A percentile compares a stretch with the other conserved stretches of the same genome.
Conservation (phyloP, 1,140 invertebrate genomes). For the Drosophila pruinosa region DNA sequence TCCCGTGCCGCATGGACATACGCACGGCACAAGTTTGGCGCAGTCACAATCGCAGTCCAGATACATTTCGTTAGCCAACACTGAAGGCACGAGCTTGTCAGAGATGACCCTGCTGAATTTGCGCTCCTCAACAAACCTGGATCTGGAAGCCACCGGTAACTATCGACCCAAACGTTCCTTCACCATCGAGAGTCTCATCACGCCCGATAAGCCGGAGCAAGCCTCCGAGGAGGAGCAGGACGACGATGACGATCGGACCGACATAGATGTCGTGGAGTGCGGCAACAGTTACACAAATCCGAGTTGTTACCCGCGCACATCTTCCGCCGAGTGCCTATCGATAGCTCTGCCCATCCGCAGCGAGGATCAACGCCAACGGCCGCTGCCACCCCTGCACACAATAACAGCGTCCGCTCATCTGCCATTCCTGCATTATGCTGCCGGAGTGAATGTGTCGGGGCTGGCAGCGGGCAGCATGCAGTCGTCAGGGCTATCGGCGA, state of each 20-base stretch:
- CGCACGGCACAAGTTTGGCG: conserved; percentile 15
- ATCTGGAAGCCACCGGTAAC: conserved; percentile 43
- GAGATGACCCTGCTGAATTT: conserved; percentile 84
- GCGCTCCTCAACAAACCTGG: conserved; percentile 53
- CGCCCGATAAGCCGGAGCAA: conserved; percentile 84
- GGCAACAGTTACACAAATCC: conserved; percentile 26
- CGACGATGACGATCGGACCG: conserved; percentile 55
- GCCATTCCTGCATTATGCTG: conserved; percentile 68
- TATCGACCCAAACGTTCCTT: conserved; percentile 86
- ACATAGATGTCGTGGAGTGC: conserved; percentile 70
- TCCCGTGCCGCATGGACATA: background rate
- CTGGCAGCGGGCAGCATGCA: conserved; percentile 32
- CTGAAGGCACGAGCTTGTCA: conserved; percentile 56
- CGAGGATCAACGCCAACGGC: conserved; percentile 53
- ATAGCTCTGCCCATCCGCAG: conserved; percentile 28
- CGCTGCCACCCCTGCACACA: conserved; percentile 68
- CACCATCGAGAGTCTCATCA: conserved; percentile 94
- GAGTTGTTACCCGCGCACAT: conserved; percentile 33
- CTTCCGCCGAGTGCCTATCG: conserved; percentile 49
- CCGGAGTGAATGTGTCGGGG: conserved; percentile 58
- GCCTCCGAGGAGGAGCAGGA: conserved; percentile 52
- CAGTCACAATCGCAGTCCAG: conserved; percentile 2
- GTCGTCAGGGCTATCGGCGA: conserved; percentile 41
- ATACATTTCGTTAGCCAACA: conserved; percentile 40
- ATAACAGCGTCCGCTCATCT: conserved; percentile 67